Evolutionary conservation across 1,140 invertebrate genomes (phyloP).

Genomic region (Wasmannia auropunctata): DNA sequence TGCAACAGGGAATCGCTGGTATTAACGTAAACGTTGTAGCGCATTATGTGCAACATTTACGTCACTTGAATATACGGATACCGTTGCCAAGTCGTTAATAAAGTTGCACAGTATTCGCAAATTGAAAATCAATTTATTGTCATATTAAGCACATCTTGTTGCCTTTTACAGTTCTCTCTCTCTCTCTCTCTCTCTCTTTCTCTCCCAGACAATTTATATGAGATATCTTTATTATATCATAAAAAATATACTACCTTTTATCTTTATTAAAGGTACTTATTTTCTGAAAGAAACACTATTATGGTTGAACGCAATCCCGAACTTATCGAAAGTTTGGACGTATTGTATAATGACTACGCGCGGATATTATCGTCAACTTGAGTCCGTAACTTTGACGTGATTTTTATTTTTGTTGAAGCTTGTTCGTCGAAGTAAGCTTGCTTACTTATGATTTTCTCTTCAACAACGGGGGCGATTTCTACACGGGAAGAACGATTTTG

Average conservation of each 20-base stretch:
- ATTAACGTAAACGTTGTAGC: background rate
- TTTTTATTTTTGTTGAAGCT: constrained; percentile 22
- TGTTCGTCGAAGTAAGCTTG: too few species aligned
- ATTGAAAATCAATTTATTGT: constrained; percentile 11
- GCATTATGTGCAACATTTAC: background rate
- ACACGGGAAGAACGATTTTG: too few species aligned
- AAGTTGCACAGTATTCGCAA: background rate
- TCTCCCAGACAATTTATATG: background rate
- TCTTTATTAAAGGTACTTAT: background rate
- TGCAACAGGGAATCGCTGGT: background rate
- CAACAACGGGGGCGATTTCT: background rate
- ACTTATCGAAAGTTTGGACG: constrained; percentile 10
- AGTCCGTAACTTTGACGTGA: background rate
- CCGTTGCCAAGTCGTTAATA: background rate
- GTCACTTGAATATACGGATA: background rate
- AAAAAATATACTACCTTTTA: background rate
- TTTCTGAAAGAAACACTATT: background rate
- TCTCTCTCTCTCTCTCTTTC: background rate
- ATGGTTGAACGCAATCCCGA: background rate
- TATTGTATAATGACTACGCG: background rate
- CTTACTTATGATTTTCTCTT: background rate
- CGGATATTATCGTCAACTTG: constrained; percentile 4
- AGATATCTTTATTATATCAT: background rate
- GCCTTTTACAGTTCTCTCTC: background rate
- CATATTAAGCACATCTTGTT: background rate